A percentile compares a stretch with the other conserved stretches of the same genome.
Evolutionary conservation across 2,888 invertebrate species (phyloP).

Genomic region (Gari tellinella): DNA sequence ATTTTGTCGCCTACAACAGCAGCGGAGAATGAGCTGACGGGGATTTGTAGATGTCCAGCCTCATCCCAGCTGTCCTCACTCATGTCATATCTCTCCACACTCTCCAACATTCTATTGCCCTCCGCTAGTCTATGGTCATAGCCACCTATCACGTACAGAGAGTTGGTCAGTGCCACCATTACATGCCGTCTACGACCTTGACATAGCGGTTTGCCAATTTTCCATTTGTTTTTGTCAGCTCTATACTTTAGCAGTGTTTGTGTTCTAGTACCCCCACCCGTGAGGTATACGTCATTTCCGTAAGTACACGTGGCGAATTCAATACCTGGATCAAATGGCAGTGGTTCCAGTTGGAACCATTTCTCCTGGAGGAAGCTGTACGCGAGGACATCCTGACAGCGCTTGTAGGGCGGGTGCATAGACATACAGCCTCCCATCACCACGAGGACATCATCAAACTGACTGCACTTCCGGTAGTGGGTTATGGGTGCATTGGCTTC

Average conservation of each 20-base stretch:
- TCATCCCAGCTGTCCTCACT: slow-evolving; percentile 69
- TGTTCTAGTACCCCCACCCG: slow-evolving; percentile 74
- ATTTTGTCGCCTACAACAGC: slow-evolving; percentile 74
- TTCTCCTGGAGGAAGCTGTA: slow-evolving; percentile 72
- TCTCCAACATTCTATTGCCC: slow-evolving; percentile 71
- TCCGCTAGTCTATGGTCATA: slow-evolving; percentile 75
- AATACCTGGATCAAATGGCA: slow-evolving; percentile 77
- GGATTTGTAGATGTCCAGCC: slow-evolving; percentile 66
- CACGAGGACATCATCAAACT: slow-evolving; percentile 73
- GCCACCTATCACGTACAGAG: slow-evolving; percentile 75
- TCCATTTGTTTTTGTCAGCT: slow-evolving; percentile 76
- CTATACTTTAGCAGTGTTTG: slow-evolving; percentile 70
- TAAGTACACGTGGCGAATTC: slow-evolving; percentile 77
- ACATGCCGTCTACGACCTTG: slow-evolving; percentile 76
- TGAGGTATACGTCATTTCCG: slow-evolving; percentile 75
- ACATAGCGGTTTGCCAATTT: slow-evolving; percentile 68
- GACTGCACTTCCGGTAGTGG: slow-evolving; percentile 63
- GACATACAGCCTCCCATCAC: slow-evolving; percentile 75
- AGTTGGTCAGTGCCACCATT: slow-evolving; percentile 73
- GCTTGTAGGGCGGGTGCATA: slow-evolving; percentile 74
- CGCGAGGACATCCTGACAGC: slow-evolving; percentile 72
- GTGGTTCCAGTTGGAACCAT: slow-evolving; percentile 72
- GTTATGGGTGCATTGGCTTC: slow-evolving; percentile 69
- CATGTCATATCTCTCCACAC: slow-evolving; percentile 75
- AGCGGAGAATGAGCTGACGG: slow-evolving; percentile 76